Evolutionary conservation across 2,888 invertebrate species (phyloP).

Genomic region (Liposcelis brunnea): DNA sequence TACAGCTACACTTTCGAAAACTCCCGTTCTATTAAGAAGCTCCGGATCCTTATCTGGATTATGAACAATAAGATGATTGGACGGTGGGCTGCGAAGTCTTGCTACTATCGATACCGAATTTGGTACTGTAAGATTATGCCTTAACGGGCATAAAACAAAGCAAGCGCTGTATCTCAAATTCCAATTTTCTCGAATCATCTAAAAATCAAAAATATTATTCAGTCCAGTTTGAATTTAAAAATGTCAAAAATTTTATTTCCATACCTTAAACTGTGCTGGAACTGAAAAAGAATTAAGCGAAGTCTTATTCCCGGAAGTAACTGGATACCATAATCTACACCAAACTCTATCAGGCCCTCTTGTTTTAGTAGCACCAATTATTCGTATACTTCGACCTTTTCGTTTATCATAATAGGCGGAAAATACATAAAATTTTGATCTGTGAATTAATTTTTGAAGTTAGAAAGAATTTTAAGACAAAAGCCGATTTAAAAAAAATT

Average conservation of each 20-base stretch:
- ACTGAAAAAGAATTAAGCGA: conserved; percentile 42
- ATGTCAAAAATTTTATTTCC: neutral
- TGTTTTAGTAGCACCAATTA: conserved; percentile 80
- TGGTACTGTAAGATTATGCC: conserved; percentile 40
- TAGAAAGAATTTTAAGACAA: neutral
- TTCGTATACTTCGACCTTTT: conserved; percentile 42
- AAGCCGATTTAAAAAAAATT: conserved; percentile 2
- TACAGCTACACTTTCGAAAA: conserved; percentile 41
- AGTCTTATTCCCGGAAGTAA: conserved; percentile 15
- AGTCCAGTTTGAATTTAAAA: no score
- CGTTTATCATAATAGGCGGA: conserved; percentile 77
- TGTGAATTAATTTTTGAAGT: conserved; percentile 24
- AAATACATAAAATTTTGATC: conserved; percentile 80
- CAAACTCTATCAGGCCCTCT: conserved; percentile 64
- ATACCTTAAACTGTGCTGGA: conserved; percentile 54
- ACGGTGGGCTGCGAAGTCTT: conserved; percentile 37
- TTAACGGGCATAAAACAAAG: conserved; percentile 66
- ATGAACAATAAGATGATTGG: conserved; percentile 45
- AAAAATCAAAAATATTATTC: conserved; percentile 11
- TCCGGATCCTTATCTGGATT: conserved; percentile 34
- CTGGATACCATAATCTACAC: conserved; percentile 59
- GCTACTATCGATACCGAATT: conserved; percentile 53
- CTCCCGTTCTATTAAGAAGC: conserved; percentile 20
- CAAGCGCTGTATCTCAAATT: conserved; percentile 82
- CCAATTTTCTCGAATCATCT: conserved; percentile 86